These are phyloP conservation scores for Eupithecia exiguata DNA, from an alignment of 2,888 invertebrate species.

Conservation along the genomic window DNA sequence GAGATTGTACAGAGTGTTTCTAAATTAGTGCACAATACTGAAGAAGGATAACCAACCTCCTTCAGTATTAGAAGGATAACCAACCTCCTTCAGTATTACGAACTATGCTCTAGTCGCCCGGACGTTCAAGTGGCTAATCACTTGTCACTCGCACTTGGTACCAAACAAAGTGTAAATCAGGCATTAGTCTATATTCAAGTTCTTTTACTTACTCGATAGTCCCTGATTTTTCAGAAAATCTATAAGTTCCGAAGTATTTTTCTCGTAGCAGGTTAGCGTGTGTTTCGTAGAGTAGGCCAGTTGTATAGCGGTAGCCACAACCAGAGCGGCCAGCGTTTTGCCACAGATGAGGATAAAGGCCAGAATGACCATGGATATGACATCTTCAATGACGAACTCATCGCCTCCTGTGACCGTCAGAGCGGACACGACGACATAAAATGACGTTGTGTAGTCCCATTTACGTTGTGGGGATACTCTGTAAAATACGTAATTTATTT, in stretches of 20 bases:
- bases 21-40: too few relatives aligned
- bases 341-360: slow-evolving; percentile 65
- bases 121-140: too few relatives aligned
- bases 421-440: slow-evolving; percentile 67
- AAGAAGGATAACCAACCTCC: too few relatives aligned
- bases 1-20: too few relatives aligned
- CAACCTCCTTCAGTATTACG: too few relatives aligned
- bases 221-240: slow-evolving; percentile 76
- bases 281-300: slow-evolving; percentile 70
- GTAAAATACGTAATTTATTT: slow-evolving; percentile 11
- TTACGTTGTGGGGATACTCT: slow-evolving; percentile 63
- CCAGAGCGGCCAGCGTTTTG: slow-evolving; percentile 72
- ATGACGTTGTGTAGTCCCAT: slow-evolving; percentile 74
- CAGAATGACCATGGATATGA: slow-evolving; percentile 62
- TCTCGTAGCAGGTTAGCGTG: slow-evolving; percentile 70
- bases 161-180: too few relatives aligned
- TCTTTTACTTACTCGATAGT: slow-evolving; percentile 63
- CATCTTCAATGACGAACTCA: slow-evolving; percentile 62
- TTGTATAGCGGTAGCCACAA: slow-evolving; percentile 72
- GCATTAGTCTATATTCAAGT: too few relatives aligned
- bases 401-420: slow-evolving; percentile 72
- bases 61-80: too few relatives aligned
- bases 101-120: too few relatives aligned
- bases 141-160: too few relatives aligned
- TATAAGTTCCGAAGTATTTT: slow-evolving; percentile 63